Evolutionary conservation across 2,797 vertebrate genomes (phyloP).

Genomic region (Remorina albescens): DNA sequence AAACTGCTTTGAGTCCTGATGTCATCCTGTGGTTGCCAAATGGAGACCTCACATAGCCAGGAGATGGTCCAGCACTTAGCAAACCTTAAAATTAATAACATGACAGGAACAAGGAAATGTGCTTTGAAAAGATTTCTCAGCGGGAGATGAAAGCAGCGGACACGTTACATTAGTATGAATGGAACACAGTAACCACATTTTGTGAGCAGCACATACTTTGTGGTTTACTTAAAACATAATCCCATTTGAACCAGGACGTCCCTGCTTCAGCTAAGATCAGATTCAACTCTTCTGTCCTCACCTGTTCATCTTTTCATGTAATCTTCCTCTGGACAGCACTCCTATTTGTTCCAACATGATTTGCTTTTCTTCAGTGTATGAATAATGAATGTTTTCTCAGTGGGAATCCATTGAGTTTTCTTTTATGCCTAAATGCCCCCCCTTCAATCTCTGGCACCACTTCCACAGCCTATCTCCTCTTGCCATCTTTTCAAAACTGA

Average conservation of each 20-base stretch:
- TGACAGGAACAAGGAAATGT: not conserved
- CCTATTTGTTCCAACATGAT: constrained; percentile 54
- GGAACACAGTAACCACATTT: not conserved
- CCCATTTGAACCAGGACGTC: constrained; percentile 4
- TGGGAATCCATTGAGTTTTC: constrained; percentile 47
- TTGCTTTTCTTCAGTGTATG: constrained; percentile 54
- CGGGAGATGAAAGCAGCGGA: not conserved
- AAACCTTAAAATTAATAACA: too few species aligned
- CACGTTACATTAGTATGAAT: not conserved
- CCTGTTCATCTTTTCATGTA: constrained; percentile 9
- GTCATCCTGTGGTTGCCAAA: not conserved
- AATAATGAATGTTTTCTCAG: constrained; percentile 67
- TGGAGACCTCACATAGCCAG: not conserved
- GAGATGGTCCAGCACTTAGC: not conserved
- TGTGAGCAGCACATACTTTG: not conserved
- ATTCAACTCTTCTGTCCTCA: constrained; percentile 3
- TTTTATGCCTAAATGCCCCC: constrained; percentile 46
- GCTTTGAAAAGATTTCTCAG: not conserved
- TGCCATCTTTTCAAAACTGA: constrained; percentile 26
- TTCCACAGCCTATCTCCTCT: constrained; percentile 11
- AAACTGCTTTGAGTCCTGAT: not conserved
- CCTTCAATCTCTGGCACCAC: not conserved
- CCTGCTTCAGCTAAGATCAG: constrained; percentile 4
- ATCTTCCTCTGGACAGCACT: constrained; percentile 33
- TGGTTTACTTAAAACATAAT: constrained; percentile 6